Conservation (phyloP, 2,888 invertebrate genomes). For the Rosalia funebris region DNA sequence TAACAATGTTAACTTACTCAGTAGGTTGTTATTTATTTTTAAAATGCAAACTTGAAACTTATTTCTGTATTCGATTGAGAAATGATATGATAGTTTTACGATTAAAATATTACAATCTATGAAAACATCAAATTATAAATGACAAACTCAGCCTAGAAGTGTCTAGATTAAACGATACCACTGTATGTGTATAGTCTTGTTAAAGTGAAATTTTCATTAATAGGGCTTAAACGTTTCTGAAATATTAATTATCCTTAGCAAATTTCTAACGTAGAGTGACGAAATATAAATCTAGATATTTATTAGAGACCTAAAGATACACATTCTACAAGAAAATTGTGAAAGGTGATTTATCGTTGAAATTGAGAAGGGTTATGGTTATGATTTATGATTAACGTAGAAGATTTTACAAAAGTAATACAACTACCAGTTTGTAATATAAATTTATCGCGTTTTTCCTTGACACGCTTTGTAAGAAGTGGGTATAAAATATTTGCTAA, state of each 20-base stretch:
- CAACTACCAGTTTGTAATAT: slow-evolving; percentile 8
- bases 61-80: no score
- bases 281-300: slow-evolving; percentile 7
- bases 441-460: slow-evolving; percentile 14
- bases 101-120: no score
- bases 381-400: slow-evolving; percentile 16
- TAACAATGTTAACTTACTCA: no score
- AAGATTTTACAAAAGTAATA: slow-evolving; percentile 15
- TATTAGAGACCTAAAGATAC: slow-evolving; percentile 7
- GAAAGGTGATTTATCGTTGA: slow-evolving; percentile 6
- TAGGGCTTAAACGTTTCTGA: slow-evolving; percentile 1
- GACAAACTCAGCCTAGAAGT: no score
- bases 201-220: slow-evolving; percentile 7
- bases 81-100: no score
- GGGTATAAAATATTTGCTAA: slow-evolving; percentile 11
- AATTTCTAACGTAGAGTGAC: slow-evolving; percentile 1
- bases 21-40: no score
- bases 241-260: slow-evolving; percentile 8
- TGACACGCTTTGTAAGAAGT: neutral
- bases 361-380: slow-evolving; percentile 6
- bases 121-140: no score
- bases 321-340: slow-evolving; percentile 3
- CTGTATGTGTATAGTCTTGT: no score
- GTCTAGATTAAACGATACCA: no score
- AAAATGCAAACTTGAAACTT: no score